Conservation (phyloP, 2,797 vertebrate species). For the Sebastes iracundus region DNA sequence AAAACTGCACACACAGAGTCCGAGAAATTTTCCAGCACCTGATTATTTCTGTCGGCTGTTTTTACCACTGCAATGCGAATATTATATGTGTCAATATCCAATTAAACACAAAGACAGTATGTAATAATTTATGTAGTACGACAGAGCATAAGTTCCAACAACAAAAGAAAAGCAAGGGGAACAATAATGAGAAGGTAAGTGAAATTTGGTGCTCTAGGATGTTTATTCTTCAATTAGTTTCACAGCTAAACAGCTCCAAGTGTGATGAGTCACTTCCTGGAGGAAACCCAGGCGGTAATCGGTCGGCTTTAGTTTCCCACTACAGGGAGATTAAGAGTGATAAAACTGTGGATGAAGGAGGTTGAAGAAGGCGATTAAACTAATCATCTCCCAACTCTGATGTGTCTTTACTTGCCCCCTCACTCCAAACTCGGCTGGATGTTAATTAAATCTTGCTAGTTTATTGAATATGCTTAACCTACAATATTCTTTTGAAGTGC, state of each 20-base stretch:
- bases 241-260: conserved; percentile 12
- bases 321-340: conserved; percentile 35
- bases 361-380: conserved; percentile 5
- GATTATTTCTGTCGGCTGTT: background rate
- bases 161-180: background rate
- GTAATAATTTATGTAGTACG: background rate
- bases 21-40: background rate
- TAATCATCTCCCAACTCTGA: conserved; percentile 5
- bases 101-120: background rate
- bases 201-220: background rate
- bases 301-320: conserved; percentile 16
- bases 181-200: background rate
- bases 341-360: conserved; percentile 9
- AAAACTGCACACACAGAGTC: background rate
- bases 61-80: background rate
- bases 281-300: conserved; percentile 12
- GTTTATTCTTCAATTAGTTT: conserved; percentile 45
- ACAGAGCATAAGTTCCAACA: background rate
- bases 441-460: conserved; percentile 19
- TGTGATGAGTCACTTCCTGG: conserved; percentile 17
- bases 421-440: background rate
- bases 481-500: conserved; percentile 2
- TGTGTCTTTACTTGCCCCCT: conserved; percentile 8
- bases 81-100: background rate
- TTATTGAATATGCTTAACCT: conserved; percentile 18